Evolutionary conservation across 92 coral and sea anemone species (phyloP).

Genomic region (Porites cylindrica): DNA sequence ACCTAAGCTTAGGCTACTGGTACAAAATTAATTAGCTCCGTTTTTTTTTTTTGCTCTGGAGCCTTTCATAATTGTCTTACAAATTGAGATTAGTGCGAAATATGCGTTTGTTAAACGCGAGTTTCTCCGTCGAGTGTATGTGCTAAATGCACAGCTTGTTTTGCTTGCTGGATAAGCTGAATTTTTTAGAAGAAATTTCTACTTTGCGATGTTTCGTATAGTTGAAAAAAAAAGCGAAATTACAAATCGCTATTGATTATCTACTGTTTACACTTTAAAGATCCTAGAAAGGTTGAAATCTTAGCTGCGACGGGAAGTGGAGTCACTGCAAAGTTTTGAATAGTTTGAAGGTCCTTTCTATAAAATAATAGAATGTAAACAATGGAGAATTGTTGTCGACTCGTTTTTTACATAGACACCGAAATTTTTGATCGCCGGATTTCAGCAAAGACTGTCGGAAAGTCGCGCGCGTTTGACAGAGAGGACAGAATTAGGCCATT

Average conservation of each 20-base stretch:
- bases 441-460: background rate
- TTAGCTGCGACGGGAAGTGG: too few relatives aligned
- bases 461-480: background rate
- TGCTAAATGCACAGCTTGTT: background rate
- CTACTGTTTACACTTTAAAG: too few relatives aligned
- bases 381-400: too few relatives aligned
- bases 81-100: background rate
- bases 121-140: background rate
- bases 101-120: background rate
- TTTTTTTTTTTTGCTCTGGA: background rate
- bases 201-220: background rate
- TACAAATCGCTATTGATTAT: too few relatives aligned
- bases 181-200: background rate
- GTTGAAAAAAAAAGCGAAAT: too few relatives aligned
- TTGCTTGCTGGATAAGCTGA: background rate
- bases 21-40: too few relatives aligned
- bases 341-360: too few relatives aligned
- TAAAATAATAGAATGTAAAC: too few relatives aligned
- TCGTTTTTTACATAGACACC: too few relatives aligned
- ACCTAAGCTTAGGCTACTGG: background rate
- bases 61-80: background rate
- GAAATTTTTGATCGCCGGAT: background rate
- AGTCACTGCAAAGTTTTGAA: too few relatives aligned
- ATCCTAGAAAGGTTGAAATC: too few relatives aligned
- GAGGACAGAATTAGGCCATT: too few relatives aligned